phyloP scores from a whole-genome alignment of 2,797 vertebrate genomes.

The Tiaroga cobitis region DNA sequence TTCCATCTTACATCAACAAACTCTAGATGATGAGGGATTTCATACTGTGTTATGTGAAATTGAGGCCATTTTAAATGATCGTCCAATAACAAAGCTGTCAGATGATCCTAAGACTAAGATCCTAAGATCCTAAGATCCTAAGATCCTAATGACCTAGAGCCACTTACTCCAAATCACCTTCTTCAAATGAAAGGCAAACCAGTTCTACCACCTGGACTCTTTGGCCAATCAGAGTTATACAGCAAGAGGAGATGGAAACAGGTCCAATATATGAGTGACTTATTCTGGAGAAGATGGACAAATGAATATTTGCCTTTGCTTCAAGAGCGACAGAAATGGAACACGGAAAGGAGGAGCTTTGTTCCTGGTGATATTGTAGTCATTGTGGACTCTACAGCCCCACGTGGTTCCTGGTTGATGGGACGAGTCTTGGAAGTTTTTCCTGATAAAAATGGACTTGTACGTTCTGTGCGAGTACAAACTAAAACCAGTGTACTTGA shows the following conservation, averaged over 20 bases:
- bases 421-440: no score
- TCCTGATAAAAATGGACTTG: slow-evolving; percentile 47
- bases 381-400: neutral
- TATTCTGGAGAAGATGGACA: neutral
- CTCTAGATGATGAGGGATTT: no score
- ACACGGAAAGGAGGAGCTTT: neutral
- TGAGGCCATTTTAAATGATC: neutral
- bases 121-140: no score
- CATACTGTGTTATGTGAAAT: no score
- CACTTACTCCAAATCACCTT: no score
- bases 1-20: no score
- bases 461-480: neutral
- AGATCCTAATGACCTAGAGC: no score
- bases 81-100: neutral
- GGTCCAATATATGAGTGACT: neutral
- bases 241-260: slow-evolving; percentile 2
- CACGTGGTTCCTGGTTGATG: no score
- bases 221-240: no score
- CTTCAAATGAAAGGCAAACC: no score
- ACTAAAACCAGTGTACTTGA: neutral
- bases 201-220: no score
- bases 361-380: neutral
- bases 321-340: neutral
- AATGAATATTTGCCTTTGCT: neutral
- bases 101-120: no score